Conservation (phyloP, 2,113 vertebrate genomes). For the Microcebus jonahi region DNA sequence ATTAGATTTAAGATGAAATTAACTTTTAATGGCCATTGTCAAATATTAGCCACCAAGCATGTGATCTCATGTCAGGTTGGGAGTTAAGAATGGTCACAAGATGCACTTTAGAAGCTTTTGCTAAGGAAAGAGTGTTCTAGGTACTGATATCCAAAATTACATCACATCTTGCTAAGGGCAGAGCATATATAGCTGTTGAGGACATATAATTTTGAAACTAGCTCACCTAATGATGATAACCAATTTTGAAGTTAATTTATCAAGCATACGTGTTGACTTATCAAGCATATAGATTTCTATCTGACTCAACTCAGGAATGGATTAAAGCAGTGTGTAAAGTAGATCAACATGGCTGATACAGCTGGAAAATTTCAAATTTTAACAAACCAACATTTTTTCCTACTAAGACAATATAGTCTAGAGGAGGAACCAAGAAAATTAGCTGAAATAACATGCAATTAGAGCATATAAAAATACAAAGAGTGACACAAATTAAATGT, state of each 20-base stretch:
- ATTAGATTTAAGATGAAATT: not conserved
- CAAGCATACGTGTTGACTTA: not conserved
- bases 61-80: not conserved
- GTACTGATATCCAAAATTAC: not conserved
- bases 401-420: not conserved
- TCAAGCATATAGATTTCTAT: not conserved
- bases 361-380: not conserved
- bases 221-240: not conserved
- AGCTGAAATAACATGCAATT: not conserved
- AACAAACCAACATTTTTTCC: not conserved
- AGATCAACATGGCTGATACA: not conserved
- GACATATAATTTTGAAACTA: not conserved
- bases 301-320: not conserved
- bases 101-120: not conserved
- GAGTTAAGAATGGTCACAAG: not conserved
- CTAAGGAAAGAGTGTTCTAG: not conserved
- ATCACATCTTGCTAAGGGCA: not conserved
- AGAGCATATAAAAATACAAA: not conserved
- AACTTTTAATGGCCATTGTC: not conserved
- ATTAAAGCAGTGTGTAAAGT: not conserved
- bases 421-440: not conserved
- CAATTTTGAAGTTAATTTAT: not conserved
- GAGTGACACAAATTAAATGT: not conserved
- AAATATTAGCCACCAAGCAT: not conserved
- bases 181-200: not conserved